Conservation (phyloP, 2,797 vertebrate genomes). For the Neostethus bicornis region DNA sequence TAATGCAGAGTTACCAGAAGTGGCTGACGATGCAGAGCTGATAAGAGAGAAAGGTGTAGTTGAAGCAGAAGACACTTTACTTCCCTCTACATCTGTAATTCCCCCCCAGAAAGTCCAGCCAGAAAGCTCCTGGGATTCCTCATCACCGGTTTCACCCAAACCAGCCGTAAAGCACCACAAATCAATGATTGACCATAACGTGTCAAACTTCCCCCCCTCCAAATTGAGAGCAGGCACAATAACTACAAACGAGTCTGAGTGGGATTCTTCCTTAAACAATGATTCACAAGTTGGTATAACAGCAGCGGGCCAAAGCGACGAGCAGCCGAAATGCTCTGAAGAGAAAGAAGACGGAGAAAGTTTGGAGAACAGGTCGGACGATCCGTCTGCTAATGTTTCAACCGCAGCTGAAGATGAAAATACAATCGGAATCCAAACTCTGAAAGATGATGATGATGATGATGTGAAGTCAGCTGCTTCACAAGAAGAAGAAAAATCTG, state of each 20-base stretch:
- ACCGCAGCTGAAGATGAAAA: constrained; percentile 24
- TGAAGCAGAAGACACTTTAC: constrained; percentile 15
- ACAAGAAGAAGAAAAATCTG: constrained; percentile 13
- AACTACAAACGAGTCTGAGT: constrained; percentile 48
- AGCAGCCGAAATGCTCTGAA: constrained; percentile 17
- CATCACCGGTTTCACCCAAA: constrained; percentile 30
- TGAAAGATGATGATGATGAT: neutral
- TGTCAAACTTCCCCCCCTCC: constrained; percentile 12
- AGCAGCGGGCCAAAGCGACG: constrained; percentile 1
- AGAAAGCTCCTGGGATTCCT: constrained; percentile 40
- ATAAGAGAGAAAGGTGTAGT: constrained; percentile 21
- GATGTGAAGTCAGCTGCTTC: constrained; percentile 10
- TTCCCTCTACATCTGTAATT: constrained; percentile 19
- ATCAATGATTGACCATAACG: constrained; percentile 7
- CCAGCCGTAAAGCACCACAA: constrained; percentile 7
- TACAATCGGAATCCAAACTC: neutral
- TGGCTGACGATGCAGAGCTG: constrained; percentile 15
- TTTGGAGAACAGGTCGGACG: constrained; percentile 21
- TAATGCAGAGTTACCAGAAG: constrained; percentile 29
- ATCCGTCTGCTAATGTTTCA: constrained; percentile 43
- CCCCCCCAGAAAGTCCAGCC: constrained; percentile 24
- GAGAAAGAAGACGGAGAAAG: constrained; percentile 31
- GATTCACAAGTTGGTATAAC: constrained; percentile 8
- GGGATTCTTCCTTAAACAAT: constrained; percentile 60
- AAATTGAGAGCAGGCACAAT: constrained; percentile 13